Percentiles rank a stretch among this genome's conserved stretches.
Conservation (phyloP, 2,888 invertebrate species). For the Chrysolina haemoptera region DNA sequence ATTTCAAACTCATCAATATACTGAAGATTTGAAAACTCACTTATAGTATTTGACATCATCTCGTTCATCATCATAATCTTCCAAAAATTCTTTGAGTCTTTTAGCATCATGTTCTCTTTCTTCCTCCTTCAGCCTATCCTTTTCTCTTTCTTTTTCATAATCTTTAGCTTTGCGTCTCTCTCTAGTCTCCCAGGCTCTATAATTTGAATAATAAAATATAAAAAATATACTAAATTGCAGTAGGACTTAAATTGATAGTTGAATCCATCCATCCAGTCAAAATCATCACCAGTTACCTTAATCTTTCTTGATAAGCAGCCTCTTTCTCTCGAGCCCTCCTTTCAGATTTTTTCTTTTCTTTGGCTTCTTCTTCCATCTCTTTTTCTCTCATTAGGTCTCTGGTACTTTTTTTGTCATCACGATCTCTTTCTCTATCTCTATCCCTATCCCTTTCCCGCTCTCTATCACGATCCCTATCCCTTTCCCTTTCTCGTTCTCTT, state of each 20-base stretch:
- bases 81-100: conserved; percentile 95
- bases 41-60: conserved; percentile 98
- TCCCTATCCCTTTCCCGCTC: conserved; percentile 75
- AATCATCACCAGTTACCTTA: conserved; percentile 61
- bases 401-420: conserved; percentile 72
- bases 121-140: conserved; percentile 87
- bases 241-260: no score
- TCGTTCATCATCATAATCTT: conserved; percentile 98
- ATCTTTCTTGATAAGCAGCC: conserved; percentile 93
- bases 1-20: no score
- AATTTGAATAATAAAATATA: conserved; percentile 28
- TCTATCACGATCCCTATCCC: conserved; percentile 71
- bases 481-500: conserved; percentile 68
- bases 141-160: conserved; percentile 89
- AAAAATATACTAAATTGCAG: no score
- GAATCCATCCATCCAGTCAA: neutral
- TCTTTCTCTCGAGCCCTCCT: conserved; percentile 95
- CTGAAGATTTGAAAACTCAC: conserved; percentile 66
- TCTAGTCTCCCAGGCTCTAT: conserved; percentile 86
- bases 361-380: conserved; percentile 92
- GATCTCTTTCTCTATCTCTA: conserved; percentile 75
- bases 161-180: conserved; percentile 93
- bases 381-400: conserved; percentile 81
- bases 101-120: conserved; percentile 94
- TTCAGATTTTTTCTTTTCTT: conserved; percentile 91